A percentile compares a stretch with the other conserved stretches of the same genome.
These are phyloP conservation scores for Aldrovandia affinis DNA, from an alignment of 2,797 vertebrate genomes.

Conservation along the genomic window DNA sequence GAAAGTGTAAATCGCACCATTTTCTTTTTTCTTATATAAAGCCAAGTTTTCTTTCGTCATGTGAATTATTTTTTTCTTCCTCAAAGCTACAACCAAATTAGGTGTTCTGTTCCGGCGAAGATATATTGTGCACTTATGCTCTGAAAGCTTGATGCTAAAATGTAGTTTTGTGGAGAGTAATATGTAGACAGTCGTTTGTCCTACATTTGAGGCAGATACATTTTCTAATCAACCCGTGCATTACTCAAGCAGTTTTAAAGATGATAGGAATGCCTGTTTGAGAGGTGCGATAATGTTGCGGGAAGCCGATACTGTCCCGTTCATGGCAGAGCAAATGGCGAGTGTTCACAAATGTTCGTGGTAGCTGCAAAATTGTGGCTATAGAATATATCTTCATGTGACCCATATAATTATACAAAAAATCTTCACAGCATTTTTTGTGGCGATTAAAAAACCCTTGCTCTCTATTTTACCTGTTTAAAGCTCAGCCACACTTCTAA, in stretches of 20 bases:
- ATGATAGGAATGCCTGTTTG: neutral
- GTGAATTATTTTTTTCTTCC: neutral
- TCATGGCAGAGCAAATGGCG: neutral
- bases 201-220: neutral
- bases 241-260: neutral
- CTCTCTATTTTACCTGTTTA: neutral
- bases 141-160: neutral
- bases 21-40: conserved; percentile 6
- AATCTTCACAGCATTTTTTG: neutral
- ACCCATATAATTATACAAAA: neutral
- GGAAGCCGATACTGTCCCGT: neutral
- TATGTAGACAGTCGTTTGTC: neutral
- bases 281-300: neutral
- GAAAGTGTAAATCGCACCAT: conserved; percentile 59
- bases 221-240: neutral
- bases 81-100: conserved; percentile 6
- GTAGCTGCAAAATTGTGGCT: neutral
- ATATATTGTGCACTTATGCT: neutral
- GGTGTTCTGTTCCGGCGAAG: neutral
- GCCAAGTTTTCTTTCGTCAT: neutral
- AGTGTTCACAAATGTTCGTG: neutral
- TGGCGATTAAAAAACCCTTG: neutral
- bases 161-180: neutral
- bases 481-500: neutral
- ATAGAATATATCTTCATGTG: neutral